Conservation (phyloP, 2,888 invertebrate species). For the Asteroscopus sphinx region DNA sequence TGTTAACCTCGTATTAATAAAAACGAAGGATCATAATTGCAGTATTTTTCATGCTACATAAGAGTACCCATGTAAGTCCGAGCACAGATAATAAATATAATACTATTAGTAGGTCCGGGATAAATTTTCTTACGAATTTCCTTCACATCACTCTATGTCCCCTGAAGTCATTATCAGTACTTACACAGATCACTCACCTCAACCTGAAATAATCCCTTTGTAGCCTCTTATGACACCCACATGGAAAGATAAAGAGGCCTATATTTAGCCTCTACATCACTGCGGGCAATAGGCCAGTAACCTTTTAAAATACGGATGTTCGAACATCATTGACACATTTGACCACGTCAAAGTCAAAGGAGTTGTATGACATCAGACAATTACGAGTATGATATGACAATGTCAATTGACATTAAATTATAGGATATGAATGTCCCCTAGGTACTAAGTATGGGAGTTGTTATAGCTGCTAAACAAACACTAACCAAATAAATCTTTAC, state of each 20-base stretch:
- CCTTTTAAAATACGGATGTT: conserved; percentile 23
- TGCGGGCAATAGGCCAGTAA: conserved; percentile 25
- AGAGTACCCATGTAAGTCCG: too few species aligned
- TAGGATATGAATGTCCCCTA: too few species aligned
- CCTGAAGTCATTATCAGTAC: neutral
- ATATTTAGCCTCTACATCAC: conserved; percentile 8
- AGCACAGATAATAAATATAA: too few species aligned
- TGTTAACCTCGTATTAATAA: too few species aligned
- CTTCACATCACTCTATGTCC: neutral
- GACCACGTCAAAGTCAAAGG: conserved; percentile 44
- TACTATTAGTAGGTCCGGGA: neutral
- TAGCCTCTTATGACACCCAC: conserved; percentile 7
- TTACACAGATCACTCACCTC: neutral
- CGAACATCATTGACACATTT: conserved; percentile 25
- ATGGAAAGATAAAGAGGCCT: conserved; percentile 7
- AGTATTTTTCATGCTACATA: too few species aligned
- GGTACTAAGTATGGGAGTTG: too few species aligned
- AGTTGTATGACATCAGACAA: conserved; percentile 36
- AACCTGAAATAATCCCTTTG: neutral
- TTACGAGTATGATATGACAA: conserved; percentile 23
- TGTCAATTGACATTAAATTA: conserved; percentile 23
- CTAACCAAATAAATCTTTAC: too few species aligned
- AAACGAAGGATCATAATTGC: too few species aligned
- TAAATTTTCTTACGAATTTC: neutral
- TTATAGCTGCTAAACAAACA: too few species aligned